Percentiles rank a stretch among this genome's conserved stretches.
Conservation (phyloP, 2,113 vertebrate species). For the Hippocampus abdominalis region DNA sequence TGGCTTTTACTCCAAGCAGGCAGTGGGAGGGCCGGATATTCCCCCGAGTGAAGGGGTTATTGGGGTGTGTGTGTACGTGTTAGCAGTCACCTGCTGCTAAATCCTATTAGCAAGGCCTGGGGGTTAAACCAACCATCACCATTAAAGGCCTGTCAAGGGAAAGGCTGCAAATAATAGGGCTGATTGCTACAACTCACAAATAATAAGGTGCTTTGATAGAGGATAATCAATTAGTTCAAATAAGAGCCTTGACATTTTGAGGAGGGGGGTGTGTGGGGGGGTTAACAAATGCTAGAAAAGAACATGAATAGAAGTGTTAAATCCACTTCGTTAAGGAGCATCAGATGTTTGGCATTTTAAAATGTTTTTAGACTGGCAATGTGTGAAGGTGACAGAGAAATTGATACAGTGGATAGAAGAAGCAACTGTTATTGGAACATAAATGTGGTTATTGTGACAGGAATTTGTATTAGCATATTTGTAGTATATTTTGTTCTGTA, state of each 20-base stretch:
- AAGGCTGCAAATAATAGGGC: slow-evolving; percentile 75
- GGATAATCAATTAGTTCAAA: slow-evolving; percentile 71
- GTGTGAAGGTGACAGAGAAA: too few relatives aligned
- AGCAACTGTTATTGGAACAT: not conserved
- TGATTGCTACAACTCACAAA: slow-evolving; percentile 78
- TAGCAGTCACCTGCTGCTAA: slow-evolving; percentile 75
- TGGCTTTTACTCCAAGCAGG: slow-evolving; percentile 41
- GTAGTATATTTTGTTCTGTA: not conserved
- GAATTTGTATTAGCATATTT: not conserved
- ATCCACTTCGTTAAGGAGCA: not conserved
- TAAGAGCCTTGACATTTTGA: slow-evolving; percentile 45
- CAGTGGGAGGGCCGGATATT: slow-evolving; percentile 63
- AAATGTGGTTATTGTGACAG: not conserved
- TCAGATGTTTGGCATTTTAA: not conserved
- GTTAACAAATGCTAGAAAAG: slow-evolving; percentile 18
- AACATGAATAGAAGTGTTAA: slow-evolving; percentile 19
- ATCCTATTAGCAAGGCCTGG: slow-evolving; percentile 72
- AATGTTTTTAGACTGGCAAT: not conserved
- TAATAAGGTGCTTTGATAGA: slow-evolving; percentile 74
- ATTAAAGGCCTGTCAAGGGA: slow-evolving; percentile 75
- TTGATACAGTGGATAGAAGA: not conserved
- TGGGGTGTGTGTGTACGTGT: slow-evolving; percentile 66
- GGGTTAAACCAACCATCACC: slow-evolving; percentile 75
- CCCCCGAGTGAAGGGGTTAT: slow-evolving; percentile 69
- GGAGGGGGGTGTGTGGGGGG: not conserved